Base-by-base conservation (phyloP, 2,888 invertebrate species). In the Eremobia ochroleuca region DNA sequence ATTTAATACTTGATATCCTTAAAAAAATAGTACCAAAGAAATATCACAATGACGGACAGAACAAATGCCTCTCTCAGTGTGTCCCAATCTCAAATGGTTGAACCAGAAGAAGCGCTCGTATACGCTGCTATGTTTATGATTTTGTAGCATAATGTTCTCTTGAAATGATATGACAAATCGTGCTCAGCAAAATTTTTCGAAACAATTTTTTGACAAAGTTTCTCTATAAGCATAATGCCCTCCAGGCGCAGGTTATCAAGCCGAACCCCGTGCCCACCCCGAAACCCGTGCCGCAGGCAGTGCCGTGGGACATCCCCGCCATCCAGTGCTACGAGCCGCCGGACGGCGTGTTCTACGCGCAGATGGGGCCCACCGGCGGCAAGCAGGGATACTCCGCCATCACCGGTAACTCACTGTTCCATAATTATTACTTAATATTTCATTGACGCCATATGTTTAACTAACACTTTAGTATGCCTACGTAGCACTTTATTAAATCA, bases 321-420 rank as follows among this genome's bases (percentile, higher is more conserved):
- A 98, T 99, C 87, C 98, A 98, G 92, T 99, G 99, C 93, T 95
- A 98, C 92, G 99, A 99, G 93, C 99, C 99, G 0, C 98, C 98
- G 62, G 99, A 99, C 92, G 98, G 99, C 25, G 98, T 99, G 5
- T 98, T 98, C 94, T 99, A 99, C 94, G 99, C 99, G 2, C 99
- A 99, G 95, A 98, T 99, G 98, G 99, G 99, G 11, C 99, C 99
- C 31, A 99, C 99, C 8, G 99, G 99, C 3, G 99, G 99, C 43
- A 98, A 98, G 93, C 98, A 98, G 89, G 99, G 99, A 40, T 99
- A 99, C 94, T 97, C 98, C 21, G 98, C 99, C 4, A 99, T 98
- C 72, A 99, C 98, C 72, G 98, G 98, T 98, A 78, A 59, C 13
- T 8, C 31, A 28, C 28, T 65, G 65, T 11, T 40, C 21, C 21